phyloP scores from a whole-genome alignment of 2,113 vertebrate species.

The Riparia riparia region DNA sequence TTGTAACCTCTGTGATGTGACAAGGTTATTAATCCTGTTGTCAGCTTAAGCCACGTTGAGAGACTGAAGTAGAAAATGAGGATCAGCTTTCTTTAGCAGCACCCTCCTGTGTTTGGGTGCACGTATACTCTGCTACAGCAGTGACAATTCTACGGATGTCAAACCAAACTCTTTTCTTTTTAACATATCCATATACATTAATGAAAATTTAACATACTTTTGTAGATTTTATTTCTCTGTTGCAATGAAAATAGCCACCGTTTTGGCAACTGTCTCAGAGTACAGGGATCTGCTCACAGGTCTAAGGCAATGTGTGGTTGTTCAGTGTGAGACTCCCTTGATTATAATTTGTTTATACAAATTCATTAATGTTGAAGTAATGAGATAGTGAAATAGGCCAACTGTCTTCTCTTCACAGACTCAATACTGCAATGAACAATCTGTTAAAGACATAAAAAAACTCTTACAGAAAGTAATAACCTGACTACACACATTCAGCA shows the following conservation, averaged over 20 bases:
- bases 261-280: not conserved
- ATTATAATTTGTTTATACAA: not conserved
- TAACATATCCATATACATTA: not conserved
- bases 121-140: not conserved
- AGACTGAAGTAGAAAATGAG: not conserved
- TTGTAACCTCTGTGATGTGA: conserved; percentile 4
- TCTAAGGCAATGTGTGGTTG: not conserved
- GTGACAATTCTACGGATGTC: not conserved
- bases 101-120: not conserved
- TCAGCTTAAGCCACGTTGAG: not conserved
- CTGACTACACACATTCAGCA: not conserved
- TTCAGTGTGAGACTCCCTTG: not conserved
- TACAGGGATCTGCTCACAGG: not conserved
- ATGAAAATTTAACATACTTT: not conserved
- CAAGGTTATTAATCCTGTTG: conserved; percentile 24
- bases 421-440: not conserved
- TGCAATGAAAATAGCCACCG: not conserved
- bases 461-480: not conserved
- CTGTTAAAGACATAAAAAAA: conserved; percentile 23
- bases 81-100: not conserved
- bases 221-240: not conserved
- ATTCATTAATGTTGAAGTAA: conserved; percentile 7
- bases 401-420: not conserved
- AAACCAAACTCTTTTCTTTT: not conserved
- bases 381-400: not conserved